Conservation (phyloP, 2,113 vertebrate genomes). For the Podarcis cretensis region DNA sequence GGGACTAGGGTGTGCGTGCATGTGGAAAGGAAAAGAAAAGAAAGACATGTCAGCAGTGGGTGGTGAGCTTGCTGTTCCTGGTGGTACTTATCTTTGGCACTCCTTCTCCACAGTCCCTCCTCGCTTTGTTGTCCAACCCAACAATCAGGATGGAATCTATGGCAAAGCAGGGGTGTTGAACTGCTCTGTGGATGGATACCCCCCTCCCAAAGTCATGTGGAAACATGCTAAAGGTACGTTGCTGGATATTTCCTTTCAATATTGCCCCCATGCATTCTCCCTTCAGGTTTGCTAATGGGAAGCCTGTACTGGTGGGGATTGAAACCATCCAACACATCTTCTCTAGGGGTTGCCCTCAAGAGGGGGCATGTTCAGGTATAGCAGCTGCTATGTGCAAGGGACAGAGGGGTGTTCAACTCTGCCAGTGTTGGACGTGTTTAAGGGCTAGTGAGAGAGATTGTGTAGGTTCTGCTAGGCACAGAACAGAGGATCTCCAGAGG, state of each 20-base stretch:
- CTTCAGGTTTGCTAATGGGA: too few species aligned
- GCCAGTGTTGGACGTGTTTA: background rate
- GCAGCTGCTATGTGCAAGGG: background rate
- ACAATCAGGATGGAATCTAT: conserved; percentile 98
- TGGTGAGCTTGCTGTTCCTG: background rate
- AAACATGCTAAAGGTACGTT: conserved; percentile 92
- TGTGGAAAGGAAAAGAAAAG: background rate
- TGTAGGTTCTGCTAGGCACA: background rate
- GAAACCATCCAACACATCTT: background rate
- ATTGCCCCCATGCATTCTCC: too few species aligned
- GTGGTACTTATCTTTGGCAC: background rate
- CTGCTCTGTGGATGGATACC: conserved; percentile 96
- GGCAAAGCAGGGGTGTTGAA: conserved; percentile 95
- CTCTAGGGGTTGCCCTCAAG: background rate
- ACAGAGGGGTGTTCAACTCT: background rate
- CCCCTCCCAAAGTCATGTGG: conserved; percentile 98
- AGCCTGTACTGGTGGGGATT: background rate
- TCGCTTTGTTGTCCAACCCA: conserved; percentile 96
- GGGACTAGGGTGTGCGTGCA: too few species aligned
- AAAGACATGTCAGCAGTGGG: background rate
- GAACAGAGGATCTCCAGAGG: too few species aligned
- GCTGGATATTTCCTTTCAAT: too few species aligned
- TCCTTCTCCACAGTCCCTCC: conserved; percentile 85
- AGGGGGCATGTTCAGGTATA: background rate
- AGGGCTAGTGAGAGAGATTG: background rate